These are phyloP conservation scores for Petrophora chlorosata DNA, from an alignment of 2,888 invertebrate genomes.

Conservation along the genomic window DNA sequence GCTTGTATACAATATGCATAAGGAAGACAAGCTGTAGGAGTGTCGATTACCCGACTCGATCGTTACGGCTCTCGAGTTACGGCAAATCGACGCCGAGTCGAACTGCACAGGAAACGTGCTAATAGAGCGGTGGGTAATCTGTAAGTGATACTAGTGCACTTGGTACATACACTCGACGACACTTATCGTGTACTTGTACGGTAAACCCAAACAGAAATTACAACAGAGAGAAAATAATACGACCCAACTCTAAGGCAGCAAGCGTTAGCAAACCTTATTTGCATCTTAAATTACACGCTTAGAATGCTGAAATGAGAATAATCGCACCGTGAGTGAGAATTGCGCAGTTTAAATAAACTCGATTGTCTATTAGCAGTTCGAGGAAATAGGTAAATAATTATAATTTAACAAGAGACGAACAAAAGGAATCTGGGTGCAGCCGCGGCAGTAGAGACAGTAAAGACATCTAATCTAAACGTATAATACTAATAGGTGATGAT, in stretches of 20 bases:
- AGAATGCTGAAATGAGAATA: conserved; percentile 20
- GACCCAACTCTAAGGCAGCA: conserved; percentile 28
- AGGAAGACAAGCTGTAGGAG: conserved; percentile 40
- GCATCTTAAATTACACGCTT: conserved; percentile 28
- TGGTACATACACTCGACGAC: background rate
- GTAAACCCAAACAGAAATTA: conserved; percentile 19
- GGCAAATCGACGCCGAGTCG: conserved; percentile 40
- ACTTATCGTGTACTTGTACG: background rate
- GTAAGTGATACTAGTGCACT: conserved; percentile 51
- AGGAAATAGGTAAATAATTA: background rate
- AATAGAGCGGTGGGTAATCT: conserved; percentile 43
- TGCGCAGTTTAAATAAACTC: conserved; percentile 11
- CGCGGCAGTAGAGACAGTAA: no score
- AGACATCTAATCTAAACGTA: no score
- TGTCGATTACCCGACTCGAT: conserved; percentile 52
- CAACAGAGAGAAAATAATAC: conserved; percentile 32
- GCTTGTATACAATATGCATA: conserved; percentile 32
- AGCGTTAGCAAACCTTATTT: conserved; percentile 30
- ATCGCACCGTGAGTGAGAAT: conserved; percentile 7
- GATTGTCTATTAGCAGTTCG: background rate
- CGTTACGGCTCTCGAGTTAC: conserved; percentile 53
- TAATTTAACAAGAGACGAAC: background rate
- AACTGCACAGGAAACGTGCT: conserved; percentile 53
- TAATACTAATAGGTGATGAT: no score
- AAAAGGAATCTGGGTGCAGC: no score